phyloP scores from a whole-genome alignment of 2,888 invertebrate species.

The Deroplatys truncata region DNA sequence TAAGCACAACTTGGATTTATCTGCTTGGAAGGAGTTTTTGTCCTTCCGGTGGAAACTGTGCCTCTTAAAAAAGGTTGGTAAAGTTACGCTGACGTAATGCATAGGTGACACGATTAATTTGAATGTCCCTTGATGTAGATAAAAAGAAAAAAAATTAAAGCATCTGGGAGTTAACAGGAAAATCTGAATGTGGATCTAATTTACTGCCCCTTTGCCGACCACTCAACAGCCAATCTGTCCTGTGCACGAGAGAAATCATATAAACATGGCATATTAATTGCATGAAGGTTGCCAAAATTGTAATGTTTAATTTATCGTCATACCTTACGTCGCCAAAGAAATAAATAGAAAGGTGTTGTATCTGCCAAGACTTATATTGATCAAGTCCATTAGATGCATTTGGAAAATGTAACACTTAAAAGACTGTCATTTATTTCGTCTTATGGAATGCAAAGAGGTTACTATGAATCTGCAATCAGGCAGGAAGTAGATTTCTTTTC shows the following conservation, averaged over 20 bases:
- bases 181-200: background rate
- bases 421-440: background rate
- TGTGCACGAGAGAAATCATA: background rate
- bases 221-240: no score
- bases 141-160: no score
- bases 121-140: no score
- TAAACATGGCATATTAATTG: background rate
- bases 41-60: no score
- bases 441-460: background rate
- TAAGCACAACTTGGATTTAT: no score
- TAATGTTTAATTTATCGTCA: background rate
- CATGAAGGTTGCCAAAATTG: background rate
- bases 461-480: no score
- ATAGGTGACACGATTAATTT: no score
- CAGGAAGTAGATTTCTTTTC: no score
- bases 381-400: background rate
- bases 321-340: background rate
- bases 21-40: no score
- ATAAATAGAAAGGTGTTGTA: background rate
- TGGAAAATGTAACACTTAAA: background rate
- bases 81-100: no score
- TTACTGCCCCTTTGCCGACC: background rate
- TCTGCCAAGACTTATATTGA: background rate
- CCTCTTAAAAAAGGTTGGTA: no score
- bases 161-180: background rate